Base-by-base conservation (phyloP, 2,797 vertebrate genomes). In the Intellagama lesueurii region DNA sequence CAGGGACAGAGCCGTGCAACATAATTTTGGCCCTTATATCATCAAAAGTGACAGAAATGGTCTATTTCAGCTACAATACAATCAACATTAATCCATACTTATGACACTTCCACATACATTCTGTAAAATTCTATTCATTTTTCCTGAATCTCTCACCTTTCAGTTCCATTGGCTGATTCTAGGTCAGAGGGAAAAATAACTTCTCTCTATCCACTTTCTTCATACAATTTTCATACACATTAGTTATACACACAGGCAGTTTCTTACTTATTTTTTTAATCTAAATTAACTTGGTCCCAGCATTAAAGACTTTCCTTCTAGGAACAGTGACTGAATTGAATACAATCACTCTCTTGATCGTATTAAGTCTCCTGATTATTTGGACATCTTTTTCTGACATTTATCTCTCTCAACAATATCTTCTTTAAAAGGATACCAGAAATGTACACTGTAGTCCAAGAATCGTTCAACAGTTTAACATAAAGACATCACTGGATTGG, bases 41-140 rank as follows among this genome's bases (percentile, higher is more conserved):
- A 83, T 30, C 79, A 68, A 84, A 90, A 82, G 19, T 90, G 86
- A 73, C 17, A 78, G 28, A 14, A 30, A 32, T 75, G 73, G 79
- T 88, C 88, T 90, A 80, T 64, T 81, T 1, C 7, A 24, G 5
- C 30, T 68, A 26, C 56, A 68, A 1, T 52, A 17, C 30, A 88
- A 83, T 64, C 6, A 64, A 22, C 4, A 64, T 64, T 64, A 17
- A 17, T 35, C 16, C n/a, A 1, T 35, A 44, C 0, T 47, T 30
- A 11, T 70, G 19, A 24, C 26, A 70, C 69, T 77, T 26, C 7
- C 3, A 16, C 64, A 28, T 68, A 44, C 2, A 40, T n/a, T 68
- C 32, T 82, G 11, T 28, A 26, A 82, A 66, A 40, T 82, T 68
- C 32, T 35, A 14, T 64, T 81, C 32, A 3, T 81, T 14, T 81